phyloP scores from a whole-genome alignment of 2,888 invertebrate species.

The Agrotis segetum region DNA sequence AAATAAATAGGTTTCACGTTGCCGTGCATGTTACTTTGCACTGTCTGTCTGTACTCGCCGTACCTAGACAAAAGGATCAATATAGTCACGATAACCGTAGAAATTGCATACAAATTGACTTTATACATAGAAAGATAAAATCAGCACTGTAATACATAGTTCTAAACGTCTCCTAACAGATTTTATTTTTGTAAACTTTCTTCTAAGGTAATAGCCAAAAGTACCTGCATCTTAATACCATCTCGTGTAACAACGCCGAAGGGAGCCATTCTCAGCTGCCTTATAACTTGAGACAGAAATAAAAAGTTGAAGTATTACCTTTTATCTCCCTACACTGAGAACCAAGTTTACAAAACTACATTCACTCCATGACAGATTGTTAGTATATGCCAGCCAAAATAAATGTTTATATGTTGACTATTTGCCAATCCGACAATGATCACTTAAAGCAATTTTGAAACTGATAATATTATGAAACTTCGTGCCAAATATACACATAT shows the following conservation, averaged over 20 bases:
- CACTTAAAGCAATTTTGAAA: constrained; percentile 36
- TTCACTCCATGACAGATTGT: neutral
- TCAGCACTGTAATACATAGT: too few relatives aligned
- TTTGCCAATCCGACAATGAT: constrained; percentile 35
- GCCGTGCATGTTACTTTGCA: constrained; percentile 8
- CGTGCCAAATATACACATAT: constrained; percentile 10
- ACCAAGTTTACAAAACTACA: neutral
- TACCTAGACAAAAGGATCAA: neutral
- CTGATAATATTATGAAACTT: constrained; percentile 33
- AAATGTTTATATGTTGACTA: constrained; percentile 28
- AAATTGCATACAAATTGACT: neutral
- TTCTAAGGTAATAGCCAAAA: constrained; percentile 5
- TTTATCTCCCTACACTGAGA: constrained; percentile 13
- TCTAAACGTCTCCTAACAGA: too few relatives aligned
- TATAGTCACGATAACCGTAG: neutral
- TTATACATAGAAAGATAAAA: neutral
- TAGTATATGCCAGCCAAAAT: constrained; percentile 6
- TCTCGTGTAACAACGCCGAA: constrained; percentile 36
- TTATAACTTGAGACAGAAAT: constrained; percentile 11
- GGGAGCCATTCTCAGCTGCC: constrained; percentile 43
- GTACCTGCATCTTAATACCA: constrained; percentile 11
- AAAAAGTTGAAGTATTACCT: constrained; percentile 24
- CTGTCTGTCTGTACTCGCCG: neutral
- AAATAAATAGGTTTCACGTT: neutral
- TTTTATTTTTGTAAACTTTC: neutral